Evolutionary conservation across 2,113 vertebrate species (phyloP).

Genomic region (Empidonax traillii): DNA sequence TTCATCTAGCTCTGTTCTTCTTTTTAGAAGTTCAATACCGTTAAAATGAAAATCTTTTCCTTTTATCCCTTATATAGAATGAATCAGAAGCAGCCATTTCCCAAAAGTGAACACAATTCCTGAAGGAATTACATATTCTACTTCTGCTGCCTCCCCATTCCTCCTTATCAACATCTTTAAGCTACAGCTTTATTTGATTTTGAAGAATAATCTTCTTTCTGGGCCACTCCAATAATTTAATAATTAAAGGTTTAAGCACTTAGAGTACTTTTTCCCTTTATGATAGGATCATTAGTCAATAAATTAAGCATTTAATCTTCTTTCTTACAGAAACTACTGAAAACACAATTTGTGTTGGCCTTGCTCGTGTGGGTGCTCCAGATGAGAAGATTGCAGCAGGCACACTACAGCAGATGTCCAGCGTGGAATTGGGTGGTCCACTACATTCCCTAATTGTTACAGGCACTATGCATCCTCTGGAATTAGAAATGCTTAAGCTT

Average conservation of each 20-base stretch:
- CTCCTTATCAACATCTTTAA: neutral
- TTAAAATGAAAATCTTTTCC: neutral
- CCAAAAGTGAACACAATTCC: neutral
- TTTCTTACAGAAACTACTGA: constrained; percentile 72
- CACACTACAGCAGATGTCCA: constrained; percentile 81
- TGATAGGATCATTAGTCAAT: neutral
- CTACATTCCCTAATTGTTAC: constrained; percentile 91
- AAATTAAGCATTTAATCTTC: neutral
- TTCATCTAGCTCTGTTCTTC: neutral
- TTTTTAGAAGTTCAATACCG: neutral
- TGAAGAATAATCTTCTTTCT: neutral
- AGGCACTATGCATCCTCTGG: constrained; percentile 88
- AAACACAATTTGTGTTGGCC: constrained; percentile 79
- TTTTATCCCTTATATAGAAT: neutral
- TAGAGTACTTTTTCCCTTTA: neutral
- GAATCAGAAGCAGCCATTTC: neutral
- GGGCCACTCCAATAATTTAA: neutral
- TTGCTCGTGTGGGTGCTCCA: constrained; percentile 86
- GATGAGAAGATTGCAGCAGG: constrained; percentile 84
- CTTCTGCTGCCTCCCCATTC: neutral
- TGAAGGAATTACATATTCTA: neutral
- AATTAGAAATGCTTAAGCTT: constrained; percentile 89
- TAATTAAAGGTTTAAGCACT: neutral
- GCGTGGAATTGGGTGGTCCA: constrained; percentile 84
- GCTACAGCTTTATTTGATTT: neutral